A percentile compares a stretch with the other conserved stretches of the same genome.
phyloP scores from a whole-genome alignment of 2,797 vertebrate species.

The Etheostoma nigrum region DNA sequence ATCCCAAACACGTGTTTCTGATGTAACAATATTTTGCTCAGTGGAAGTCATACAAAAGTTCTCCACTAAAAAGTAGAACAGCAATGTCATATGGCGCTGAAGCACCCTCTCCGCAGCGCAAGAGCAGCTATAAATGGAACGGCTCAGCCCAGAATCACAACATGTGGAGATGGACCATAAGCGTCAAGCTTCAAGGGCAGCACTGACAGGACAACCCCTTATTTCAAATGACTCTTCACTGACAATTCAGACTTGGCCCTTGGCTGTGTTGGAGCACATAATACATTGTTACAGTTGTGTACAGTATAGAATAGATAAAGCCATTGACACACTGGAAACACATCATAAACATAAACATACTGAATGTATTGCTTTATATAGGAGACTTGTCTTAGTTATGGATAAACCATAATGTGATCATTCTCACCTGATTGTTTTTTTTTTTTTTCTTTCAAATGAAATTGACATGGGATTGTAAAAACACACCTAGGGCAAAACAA shows the following conservation, averaged over 20 bases:
- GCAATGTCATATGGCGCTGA: constrained; percentile 59
- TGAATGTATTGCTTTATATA: constrained; percentile 82
- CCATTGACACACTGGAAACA: constrained; percentile 69
- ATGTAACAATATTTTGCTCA: constrained; percentile 53
- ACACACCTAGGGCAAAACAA: constrained; percentile 54
- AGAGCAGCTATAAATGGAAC: constrained; percentile 63
- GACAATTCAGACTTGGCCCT: constrained; percentile 59
- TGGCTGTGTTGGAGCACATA: constrained; percentile 56
- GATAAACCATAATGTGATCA: constrained; percentile 46
- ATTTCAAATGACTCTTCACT: constrained; percentile 51
- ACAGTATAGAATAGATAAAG: constrained; percentile 75
- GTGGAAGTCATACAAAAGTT: constrained; percentile 62
- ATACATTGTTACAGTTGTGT: constrained; percentile 63
- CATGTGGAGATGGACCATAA: constrained; percentile 53
- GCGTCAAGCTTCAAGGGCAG: constrained; percentile 61
- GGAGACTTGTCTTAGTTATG: constrained; percentile 56
- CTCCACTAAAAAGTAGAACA: constrained; percentile 46
- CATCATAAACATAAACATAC: constrained; percentile 70
- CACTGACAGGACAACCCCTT: constrained; percentile 35
- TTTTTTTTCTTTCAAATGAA: constrained; percentile 47
- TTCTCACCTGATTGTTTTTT: constrained; percentile 76
- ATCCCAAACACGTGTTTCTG: constrained; percentile 55
- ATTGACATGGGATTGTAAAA: constrained; percentile 59
- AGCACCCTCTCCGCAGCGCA: constrained; percentile 36
- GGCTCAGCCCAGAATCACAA: constrained; percentile 56